Percentiles rank a stretch among this genome's conserved stretches.
Conservation (phyloP, 2,113 vertebrate genomes). For the Erythrocebus patas region DNA sequence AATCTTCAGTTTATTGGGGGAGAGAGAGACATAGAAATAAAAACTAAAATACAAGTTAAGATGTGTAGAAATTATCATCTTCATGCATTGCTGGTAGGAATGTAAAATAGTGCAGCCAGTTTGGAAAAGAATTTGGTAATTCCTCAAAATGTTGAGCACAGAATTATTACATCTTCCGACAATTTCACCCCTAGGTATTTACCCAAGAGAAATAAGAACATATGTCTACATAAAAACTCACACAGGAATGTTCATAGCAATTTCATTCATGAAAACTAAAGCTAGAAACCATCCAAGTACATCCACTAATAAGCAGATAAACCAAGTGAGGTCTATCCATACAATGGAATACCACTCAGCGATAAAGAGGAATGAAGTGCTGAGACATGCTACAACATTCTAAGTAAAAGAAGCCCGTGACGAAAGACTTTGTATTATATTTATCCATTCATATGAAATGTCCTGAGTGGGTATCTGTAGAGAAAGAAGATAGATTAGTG, state of each 20-base stretch:
- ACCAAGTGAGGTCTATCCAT: not conserved
- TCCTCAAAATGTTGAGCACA: not conserved
- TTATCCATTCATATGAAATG: not conserved
- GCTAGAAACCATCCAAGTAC: not conserved
- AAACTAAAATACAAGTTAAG: not conserved
- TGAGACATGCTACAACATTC: not conserved
- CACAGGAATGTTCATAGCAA: not conserved
- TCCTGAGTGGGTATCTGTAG: not conserved
- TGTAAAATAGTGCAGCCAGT: not conserved
- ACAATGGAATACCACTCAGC: not conserved
- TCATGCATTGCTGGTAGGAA: not conserved
- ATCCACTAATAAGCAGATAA: not conserved
- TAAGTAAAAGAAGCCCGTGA: not conserved
- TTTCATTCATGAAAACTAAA: not conserved
- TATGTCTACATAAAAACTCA: not conserved
- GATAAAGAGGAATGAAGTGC: not conserved
- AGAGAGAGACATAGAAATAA: not conserved
- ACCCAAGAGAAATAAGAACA: not conserved
- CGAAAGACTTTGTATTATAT: not conserved
- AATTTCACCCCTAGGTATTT: not conserved
- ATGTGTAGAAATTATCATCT: not conserved
- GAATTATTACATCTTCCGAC: not conserved
- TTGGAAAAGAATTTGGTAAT: not conserved
- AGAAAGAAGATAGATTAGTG: not conserved
- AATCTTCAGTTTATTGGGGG: not conserved